These are phyloP conservation scores for Clinocottus analis DNA, from an alignment of 2,113 vertebrate genomes.

Conservation along the genomic window DNA sequence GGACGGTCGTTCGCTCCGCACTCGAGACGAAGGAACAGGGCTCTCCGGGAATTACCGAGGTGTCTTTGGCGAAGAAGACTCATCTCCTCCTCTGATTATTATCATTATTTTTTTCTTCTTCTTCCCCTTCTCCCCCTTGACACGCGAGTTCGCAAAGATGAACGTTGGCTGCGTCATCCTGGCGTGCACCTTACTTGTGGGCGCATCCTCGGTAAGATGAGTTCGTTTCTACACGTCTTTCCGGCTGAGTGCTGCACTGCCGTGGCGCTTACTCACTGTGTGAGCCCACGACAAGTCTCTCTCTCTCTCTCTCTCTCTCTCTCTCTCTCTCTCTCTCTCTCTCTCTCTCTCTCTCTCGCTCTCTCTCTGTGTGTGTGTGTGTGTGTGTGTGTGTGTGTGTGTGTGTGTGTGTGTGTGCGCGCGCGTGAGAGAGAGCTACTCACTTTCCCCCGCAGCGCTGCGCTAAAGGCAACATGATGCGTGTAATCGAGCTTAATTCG, in stretches of 20 bases:
- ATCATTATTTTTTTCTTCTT: background rate
- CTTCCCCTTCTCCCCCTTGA: background rate
- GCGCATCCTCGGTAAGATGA: slow-evolving; percentile 83
- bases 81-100: slow-evolving; percentile 2
- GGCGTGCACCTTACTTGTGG: slow-evolving; percentile 80
- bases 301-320: too few relatives aligned
- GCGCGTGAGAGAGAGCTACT: background rate
- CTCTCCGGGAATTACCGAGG: slow-evolving; percentile 74
- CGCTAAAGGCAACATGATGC: slow-evolving; percentile 47
- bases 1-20: slow-evolving; percentile 68
- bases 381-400: background rate
- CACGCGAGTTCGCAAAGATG: slow-evolving; percentile 77
- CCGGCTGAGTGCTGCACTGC: slow-evolving; percentile 71
- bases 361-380: too few relatives aligned
- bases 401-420: background rate
- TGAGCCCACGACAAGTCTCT: slow-evolving; percentile 46
- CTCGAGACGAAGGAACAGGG: slow-evolving; percentile 44
- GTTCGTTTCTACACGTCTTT: slow-evolving; percentile 55
- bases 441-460: slow-evolving; percentile 62
- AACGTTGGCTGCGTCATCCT: slow-evolving; percentile 75
- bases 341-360: too few relatives aligned
- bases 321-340: too few relatives aligned
- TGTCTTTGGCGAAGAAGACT: slow-evolving; percentile 45
- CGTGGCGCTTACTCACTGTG: slow-evolving; percentile 42
- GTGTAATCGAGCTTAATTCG: slow-evolving; percentile 29